phyloP scores from a whole-genome alignment of 2,113 vertebrate genomes.

The Mustela lutreola region DNA sequence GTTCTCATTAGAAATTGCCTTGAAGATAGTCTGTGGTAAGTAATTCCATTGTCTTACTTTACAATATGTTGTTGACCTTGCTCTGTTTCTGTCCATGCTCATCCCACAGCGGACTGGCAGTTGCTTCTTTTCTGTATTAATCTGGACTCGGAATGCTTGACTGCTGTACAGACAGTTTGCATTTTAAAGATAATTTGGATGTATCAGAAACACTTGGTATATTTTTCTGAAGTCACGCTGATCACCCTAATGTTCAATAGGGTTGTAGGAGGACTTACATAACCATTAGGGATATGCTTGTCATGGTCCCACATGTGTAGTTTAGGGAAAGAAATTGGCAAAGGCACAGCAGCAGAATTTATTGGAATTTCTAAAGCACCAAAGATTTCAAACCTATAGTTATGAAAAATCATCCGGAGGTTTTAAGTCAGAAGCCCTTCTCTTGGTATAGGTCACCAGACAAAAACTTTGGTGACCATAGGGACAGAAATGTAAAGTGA shows the following conservation, averaged over 20 bases:
- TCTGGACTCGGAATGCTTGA: neutral
- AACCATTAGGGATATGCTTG: neutral
- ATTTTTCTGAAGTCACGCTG: neutral
- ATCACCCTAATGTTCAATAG: neutral
- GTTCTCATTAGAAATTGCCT: neutral
- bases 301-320: neutral
- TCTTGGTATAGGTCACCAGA: neutral
- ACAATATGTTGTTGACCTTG: neutral
- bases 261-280: neutral
- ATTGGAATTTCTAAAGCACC: neutral
- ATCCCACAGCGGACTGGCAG: neutral
- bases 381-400: neutral
- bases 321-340: neutral
- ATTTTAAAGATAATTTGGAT: constrained; percentile 39
- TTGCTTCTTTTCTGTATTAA: neutral
- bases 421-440: neutral
- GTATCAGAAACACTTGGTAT: neutral
- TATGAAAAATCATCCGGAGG: neutral
- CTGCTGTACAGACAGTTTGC: neutral
- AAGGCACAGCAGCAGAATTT: neutral
- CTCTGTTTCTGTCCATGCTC: neutral
- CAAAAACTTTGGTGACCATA: neutral
- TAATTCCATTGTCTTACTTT: neutral
- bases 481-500: neutral
- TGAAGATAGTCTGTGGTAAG: neutral